phyloP scores from a whole-genome alignment of 2,797 vertebrate genomes.

The Perodicticus potto region DNA sequence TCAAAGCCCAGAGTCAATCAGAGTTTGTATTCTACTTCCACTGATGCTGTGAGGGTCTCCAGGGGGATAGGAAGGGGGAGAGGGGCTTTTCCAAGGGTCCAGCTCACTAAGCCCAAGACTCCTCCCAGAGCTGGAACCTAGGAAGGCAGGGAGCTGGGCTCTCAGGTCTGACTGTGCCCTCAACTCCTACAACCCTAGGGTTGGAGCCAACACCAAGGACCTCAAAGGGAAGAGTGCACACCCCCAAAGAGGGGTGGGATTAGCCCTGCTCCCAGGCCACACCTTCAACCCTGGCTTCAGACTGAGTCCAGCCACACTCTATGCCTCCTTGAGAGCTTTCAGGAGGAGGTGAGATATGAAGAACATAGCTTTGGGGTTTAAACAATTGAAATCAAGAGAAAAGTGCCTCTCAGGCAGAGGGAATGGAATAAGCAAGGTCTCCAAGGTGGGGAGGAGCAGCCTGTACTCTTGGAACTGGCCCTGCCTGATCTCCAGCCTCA shows the following conservation, averaged over 20 bases:
- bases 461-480: not conserved
- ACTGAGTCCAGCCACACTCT: not conserved
- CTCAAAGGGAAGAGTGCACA: not conserved
- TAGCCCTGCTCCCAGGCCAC: not conserved
- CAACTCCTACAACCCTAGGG: not conserved
- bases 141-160: not conserved
- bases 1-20: not conserved
- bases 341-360: not conserved
- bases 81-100: not conserved
- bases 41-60: not conserved
- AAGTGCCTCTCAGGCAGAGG: not conserved
- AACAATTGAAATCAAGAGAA: not conserved
- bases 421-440: not conserved
- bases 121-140: not conserved
- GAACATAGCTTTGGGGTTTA: not conserved
- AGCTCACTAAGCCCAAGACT: not conserved
- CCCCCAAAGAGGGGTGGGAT: not conserved
- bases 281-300: not conserved
- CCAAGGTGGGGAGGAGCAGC: not conserved
- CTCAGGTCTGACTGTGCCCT: too few species aligned
- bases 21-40: not conserved
- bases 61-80: not conserved
- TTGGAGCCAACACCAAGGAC: not conserved
- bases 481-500: not conserved
- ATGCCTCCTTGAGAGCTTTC: not conserved